A percentile compares a stretch with the other conserved stretches of the same genome.
Conservation (phyloP, 2,888 invertebrate genomes). For the Lepidocyrtoides sp. region DNA sequence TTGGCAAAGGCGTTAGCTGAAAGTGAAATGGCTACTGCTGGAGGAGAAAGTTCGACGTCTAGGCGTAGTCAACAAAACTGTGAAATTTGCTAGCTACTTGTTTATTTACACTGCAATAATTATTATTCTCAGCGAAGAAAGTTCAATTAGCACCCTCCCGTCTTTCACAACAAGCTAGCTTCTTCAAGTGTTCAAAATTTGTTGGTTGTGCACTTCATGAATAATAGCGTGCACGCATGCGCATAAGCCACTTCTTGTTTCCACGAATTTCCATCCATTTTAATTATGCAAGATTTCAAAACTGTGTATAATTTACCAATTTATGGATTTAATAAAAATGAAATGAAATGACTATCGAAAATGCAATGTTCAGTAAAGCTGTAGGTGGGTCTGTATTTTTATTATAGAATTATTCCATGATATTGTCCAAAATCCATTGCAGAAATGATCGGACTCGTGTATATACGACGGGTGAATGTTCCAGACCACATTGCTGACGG, state of each 20-base stretch:
- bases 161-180: background rate
- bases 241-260: too few relatives aligned
- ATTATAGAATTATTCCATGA: background rate
- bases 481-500: constrained; percentile 83
- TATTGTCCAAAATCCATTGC: constrained; percentile 85
- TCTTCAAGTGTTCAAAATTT: constrained; percentile 49
- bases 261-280: too few relatives aligned
- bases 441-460: constrained; percentile 85
- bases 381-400: too few relatives aligned
- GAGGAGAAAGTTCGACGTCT: constrained; percentile 31
- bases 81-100: constrained; percentile 65
- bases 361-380: too few relatives aligned
- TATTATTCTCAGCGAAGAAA: background rate
- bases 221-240: too few relatives aligned
- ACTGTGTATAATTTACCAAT: too few relatives aligned
- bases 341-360: too few relatives aligned
- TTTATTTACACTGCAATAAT: background rate
- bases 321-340: too few relatives aligned
- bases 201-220: too few relatives aligned
- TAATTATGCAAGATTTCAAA: too few relatives aligned
- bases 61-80: constrained; percentile 68
- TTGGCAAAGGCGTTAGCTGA: constrained; percentile 88
- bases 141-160: constrained; percentile 1
- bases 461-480: constrained; percentile 85
- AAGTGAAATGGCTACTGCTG: constrained; percentile 83